A percentile compares a stretch with the other conserved stretches of the same genome.
Evolutionary conservation across 2,113 vertebrate species (phyloP).

Genomic region (Bos javanicus): DNA sequence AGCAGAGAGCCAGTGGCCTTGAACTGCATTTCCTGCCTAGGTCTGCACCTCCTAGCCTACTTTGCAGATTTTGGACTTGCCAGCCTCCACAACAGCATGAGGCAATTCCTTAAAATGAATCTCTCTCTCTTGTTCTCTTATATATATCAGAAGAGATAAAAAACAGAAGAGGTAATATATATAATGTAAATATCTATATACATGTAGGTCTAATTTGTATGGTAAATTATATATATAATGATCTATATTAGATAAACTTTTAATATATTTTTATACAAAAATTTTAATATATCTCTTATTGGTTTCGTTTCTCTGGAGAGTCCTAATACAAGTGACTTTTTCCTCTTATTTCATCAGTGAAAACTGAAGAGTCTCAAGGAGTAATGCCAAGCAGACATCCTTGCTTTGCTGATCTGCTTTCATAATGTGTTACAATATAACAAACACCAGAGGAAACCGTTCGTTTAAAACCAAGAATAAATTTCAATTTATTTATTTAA

Average conservation of each 20-base stretch:
- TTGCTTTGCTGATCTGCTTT: neutral
- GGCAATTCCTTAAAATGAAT: neutral
- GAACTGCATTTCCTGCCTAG: neutral
- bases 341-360: neutral
- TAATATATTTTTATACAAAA: neutral
- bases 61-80: neutral
- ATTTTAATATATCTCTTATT: neutral
- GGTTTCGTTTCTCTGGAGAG: neutral
- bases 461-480: neutral
- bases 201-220: neutral
- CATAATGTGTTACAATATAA: neutral
- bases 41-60: neutral
- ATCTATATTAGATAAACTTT: neutral
- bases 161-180: neutral
- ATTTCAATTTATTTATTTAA: neutral
- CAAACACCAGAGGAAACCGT: neutral
- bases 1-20: neutral
- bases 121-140: neutral
- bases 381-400: neutral
- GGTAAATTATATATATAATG: neutral
- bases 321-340: neutral
- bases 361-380: neutral
- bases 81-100: neutral
- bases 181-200: neutral
- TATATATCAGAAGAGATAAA: neutral